Percentiles rank a stretch among this genome's conserved stretches.
Evolutionary conservation across 2,113 vertebrate species (phyloP).

Genomic region (Podarcis raffonei): DNA sequence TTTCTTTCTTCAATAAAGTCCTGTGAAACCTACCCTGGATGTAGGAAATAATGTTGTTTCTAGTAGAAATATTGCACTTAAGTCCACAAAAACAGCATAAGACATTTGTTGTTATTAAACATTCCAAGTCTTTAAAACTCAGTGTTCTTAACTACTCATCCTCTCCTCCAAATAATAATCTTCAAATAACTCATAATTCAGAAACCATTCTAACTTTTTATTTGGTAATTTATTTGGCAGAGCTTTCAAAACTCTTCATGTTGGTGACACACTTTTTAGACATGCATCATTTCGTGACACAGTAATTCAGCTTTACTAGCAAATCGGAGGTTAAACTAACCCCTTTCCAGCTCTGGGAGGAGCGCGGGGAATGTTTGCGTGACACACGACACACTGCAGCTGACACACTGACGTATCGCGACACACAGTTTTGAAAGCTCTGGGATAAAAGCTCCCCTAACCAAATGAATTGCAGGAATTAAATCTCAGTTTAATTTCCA

Average conservation of each 20-base stretch:
- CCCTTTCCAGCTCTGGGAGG: no score
- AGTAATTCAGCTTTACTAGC: no score
- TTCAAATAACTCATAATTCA: background rate
- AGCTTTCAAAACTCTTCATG: no score
- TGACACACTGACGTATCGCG: no score
- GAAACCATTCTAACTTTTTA: background rate
- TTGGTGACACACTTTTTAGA: no score
- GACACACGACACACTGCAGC: no score
- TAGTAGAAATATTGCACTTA: background rate
- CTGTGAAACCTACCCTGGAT: background rate
- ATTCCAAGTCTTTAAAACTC: background rate
- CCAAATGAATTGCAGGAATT: background rate
- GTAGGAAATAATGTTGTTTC: background rate
- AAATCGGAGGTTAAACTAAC: no score
- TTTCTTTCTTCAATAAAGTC: constrained; percentile 12
- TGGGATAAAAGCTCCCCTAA: background rate
- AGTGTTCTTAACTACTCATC: background rate
- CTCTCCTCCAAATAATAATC: background rate
- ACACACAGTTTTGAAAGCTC: no score
- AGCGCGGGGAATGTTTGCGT: no score
- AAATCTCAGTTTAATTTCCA: background rate
- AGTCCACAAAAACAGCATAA: no score
- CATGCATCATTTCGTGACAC: no score
- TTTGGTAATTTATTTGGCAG: background rate
- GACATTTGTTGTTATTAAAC: background rate